Base-by-base conservation (phyloP, 2,113 vertebrate genomes). In the Narcine bancroftii region DNA sequence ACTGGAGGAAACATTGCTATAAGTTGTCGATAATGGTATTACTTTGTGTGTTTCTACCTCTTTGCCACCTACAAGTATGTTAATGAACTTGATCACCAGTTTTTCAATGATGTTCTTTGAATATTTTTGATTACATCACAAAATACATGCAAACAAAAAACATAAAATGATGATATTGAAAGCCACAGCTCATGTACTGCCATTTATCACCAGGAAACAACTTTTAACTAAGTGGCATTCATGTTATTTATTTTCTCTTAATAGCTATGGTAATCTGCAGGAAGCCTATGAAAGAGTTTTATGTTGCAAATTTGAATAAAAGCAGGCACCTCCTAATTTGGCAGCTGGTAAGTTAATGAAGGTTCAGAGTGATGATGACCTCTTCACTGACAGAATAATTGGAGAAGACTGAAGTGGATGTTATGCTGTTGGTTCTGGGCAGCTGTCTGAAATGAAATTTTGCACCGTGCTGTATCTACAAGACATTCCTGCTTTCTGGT, bases 351-450 rank as follows among this genome's bases (percentile, higher is more conserved):
- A 93, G 71, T 75, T 93, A 92, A 7, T 85, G 60, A 45, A 60
- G 60, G 65, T 93, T 93, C 56, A 93, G 42, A 69, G 72, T 92
- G 72, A 93, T 47, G 60, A 92, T 66, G 92, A 83, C 85, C 39
- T 92, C 85, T 42, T 93, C 83, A 69, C 75, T 92, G 13, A 66
- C 87, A 26, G 93, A 93, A 73, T 93, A 92, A 60, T 93, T 93
- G 92, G 93, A 91, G 73, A 93, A 93, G 36, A 93, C 89, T 79
- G 66, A 83, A 93, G 71, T 60, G 92, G 92, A 71, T 92, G 93
- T 69, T 93, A 92, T 66, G 92, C 93, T 71, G 93, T 72, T 19
- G 83, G 77, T 53, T 93, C 92, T 39, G 72, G 36, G 50, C 39
- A 75, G 85, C 92, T 85, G 92, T 92, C 10, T 17, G 63, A 66